Evolutionary conservation across 2,113 vertebrate species (phyloP).

Genomic region (Carollia perspicillata): DNA sequence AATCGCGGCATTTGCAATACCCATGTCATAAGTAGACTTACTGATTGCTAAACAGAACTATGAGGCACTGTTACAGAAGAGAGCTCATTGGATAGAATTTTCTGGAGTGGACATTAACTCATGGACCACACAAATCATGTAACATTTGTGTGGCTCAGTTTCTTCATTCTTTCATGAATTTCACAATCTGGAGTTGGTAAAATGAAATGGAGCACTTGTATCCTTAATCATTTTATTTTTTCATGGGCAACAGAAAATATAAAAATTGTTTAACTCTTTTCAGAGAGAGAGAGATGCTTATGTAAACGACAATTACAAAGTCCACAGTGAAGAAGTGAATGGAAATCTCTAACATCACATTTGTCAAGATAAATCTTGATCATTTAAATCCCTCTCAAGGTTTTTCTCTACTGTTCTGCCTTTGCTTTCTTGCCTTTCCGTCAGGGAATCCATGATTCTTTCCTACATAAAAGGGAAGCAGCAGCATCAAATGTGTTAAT

Average conservation of each 20-base stretch:
- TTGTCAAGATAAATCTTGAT: not conserved
- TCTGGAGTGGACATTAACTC: not conserved
- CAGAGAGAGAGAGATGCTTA: not conserved
- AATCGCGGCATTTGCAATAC: not conserved
- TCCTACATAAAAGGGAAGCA: not conserved
- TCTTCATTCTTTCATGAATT: constrained; percentile 26
- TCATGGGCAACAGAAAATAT: not conserved
- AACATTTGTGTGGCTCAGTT: not conserved
- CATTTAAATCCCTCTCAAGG: not conserved
- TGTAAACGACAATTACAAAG: not conserved
- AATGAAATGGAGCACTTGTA: not conserved
- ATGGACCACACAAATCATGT: not conserved
- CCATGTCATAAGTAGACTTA: not conserved
- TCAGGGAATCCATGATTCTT: not conserved
- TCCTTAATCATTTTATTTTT: not conserved
- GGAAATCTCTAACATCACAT: not conserved
- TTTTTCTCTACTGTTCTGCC: not conserved
- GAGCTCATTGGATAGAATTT: constrained; percentile 24
- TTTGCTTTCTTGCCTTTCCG: not conserved
- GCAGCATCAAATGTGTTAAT: not conserved
- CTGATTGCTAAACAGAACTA: not conserved
- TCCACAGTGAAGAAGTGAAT: not conserved
- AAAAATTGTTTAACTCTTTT: constrained; percentile 7
- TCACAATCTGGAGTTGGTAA: not conserved
- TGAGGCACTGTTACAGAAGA: not conserved